Evolutionary conservation across 2,113 vertebrate genomes (phyloP), one percentile per base, ranked within the genome.

Genomic region (Raja brachyura): DNA sequence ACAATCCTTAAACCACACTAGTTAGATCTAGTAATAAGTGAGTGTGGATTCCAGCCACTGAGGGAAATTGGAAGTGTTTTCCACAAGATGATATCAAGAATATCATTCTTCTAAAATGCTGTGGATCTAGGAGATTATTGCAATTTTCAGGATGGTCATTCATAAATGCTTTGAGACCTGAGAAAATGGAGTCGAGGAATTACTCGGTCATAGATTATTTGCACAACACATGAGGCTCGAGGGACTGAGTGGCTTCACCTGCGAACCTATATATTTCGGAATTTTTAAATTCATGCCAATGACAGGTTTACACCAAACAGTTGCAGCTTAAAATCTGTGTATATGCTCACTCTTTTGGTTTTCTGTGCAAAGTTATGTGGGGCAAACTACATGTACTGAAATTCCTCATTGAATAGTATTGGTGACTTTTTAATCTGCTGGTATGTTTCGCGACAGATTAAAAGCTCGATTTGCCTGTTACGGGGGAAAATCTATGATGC

Each of bases 401-500:
- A 25, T n/a, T 85, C n/a, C 14, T 86, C 56, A 61, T 63, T 31
- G 83, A 63, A 92, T 94, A 94, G 92, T 93, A 78, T 90, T 94
- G 78, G 94, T 94, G 94, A 93, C 94, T 88, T 90, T 95, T 48
- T 96, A 93, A 95, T 94, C 94, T 63, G 48, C 93, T 94, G 94
- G 94, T 86, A 90, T 95, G 54, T 94, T 96, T 96, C 95, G 93
- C 94, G 94, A 94, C 95, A 99, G 99, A 97, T 99, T 95, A 99
- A 96, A 95, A 99, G 99, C 94, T 99, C 98, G 75, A 99, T 99
- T 95, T 98, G 97, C 95, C 98, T 99, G 95, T 96, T 99, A 94
- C 96, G 99, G 85, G 98, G 99, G 90, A 99, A 99, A 94, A 99
- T 99, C 96, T 99, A 99, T 93, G 99, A 99, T 94, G 98, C 99